Percentiles rank a stretch among this genome's conserved stretches.
Evolutionary conservation across 1,140 invertebrate species (phyloP).

Genomic region (Pomacea maculata): DNA sequence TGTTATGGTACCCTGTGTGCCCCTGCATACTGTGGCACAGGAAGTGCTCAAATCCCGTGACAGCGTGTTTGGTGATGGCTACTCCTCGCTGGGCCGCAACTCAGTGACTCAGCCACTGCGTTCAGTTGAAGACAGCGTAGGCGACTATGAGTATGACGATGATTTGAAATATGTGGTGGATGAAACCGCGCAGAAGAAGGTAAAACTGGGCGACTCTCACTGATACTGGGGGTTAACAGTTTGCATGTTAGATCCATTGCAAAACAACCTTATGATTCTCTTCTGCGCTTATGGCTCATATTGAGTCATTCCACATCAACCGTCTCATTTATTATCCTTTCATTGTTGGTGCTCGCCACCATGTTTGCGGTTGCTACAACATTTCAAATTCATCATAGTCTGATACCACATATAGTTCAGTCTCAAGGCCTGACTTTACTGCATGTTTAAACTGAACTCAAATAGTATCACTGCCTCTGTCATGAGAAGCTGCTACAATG

Average conservation of each 20-base stretch:
- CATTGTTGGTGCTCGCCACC: too few species aligned
- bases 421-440: too few species aligned
- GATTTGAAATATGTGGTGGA: constrained; percentile 46
- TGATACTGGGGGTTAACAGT: too few species aligned
- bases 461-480: background rate
- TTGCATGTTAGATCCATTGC: too few species aligned
- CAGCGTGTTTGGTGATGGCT: constrained; percentile 45
- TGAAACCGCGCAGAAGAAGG: constrained; percentile 51
- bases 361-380: too few species aligned
- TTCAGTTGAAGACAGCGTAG: constrained; percentile 47
- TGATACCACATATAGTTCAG: too few species aligned
- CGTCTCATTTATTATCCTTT: too few species aligned
- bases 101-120: constrained; percentile 38
- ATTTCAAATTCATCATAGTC: too few species aligned
- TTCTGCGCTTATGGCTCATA: too few species aligned
- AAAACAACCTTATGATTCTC: too few species aligned
- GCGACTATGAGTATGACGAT: constrained; percentile 54
- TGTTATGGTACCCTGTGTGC: constrained; percentile 1
- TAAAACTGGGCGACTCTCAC: constrained; percentile 26
- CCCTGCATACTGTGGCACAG: constrained; percentile 21
- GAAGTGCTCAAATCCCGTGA: constrained; percentile 40
- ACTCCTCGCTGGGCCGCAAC: constrained; percentile 47
- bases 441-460: background rate
- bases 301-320: too few species aligned
- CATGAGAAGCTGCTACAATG: background rate